phyloP scores from a whole-genome alignment of 1,140 invertebrate species.

The Grapholita molesta region DNA sequence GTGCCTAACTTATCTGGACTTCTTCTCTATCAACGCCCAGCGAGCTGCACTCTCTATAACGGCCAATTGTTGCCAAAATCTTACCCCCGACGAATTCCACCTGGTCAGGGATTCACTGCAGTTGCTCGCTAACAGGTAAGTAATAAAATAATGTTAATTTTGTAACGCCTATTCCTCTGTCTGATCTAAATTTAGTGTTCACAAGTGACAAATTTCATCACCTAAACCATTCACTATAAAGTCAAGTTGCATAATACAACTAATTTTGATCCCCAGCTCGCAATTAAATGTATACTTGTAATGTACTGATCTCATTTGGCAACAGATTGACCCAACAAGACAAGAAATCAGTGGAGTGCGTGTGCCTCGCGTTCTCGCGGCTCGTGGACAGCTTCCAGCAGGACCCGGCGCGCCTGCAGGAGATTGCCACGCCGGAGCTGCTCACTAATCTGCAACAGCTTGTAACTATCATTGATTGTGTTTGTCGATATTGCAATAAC shows the following conservation, averaged over 20 bases:
- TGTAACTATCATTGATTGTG: constrained; percentile 66
- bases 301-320: constrained; percentile 18
- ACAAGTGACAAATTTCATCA: too few species aligned
- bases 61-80: constrained; percentile 97
- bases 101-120: constrained; percentile 93
- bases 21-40: constrained; percentile 98
- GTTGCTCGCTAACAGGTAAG: constrained; percentile 85
- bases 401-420: constrained; percentile 93
- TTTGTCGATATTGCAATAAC: not conserved
- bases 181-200: too few species aligned
- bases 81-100: constrained; percentile 95
- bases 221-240: too few species aligned
- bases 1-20: constrained; percentile 97
- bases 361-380: constrained; percentile 96
- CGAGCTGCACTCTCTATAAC: constrained; percentile 96
- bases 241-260: too few species aligned
- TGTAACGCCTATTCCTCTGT: too few species aligned
- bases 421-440: constrained; percentile 96
- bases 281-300: constrained; percentile 12
- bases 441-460: constrained; percentile 96
- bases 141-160: too few species aligned
- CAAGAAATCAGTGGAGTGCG: constrained; percentile 98
- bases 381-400: constrained; percentile 98
- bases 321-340: constrained; percentile 93
- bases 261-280: too few species aligned